Base-by-base conservation (phyloP, 2,113 vertebrate species). In the Brienomyrus longianalis region DNA sequence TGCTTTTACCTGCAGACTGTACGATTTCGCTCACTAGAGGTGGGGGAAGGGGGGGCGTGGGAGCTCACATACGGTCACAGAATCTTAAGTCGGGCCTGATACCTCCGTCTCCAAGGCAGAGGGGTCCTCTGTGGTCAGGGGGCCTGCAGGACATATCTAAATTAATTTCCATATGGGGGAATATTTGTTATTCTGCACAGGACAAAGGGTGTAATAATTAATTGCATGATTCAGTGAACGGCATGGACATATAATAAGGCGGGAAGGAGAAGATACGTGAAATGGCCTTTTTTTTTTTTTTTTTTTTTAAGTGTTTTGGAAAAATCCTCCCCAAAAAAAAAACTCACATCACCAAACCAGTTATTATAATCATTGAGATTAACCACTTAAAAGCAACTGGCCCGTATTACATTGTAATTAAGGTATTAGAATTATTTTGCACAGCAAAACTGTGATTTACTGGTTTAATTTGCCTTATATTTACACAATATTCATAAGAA, bases 131-230 rank as follows among this genome's bases (percentile, higher is more conserved):
- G 50, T 9, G 50, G 52, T 87, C 86, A 56, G 31, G 31, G 6
- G 27, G 50, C 52, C 86, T 56, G 52, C 19, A 51, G 51, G 52
- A 59, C 86, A 56, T 51, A 62, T 59, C 23, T 66, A 39, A 62
- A 88, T 66, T 9, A 45, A 66, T 66, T 31, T 19, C 39, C 13
- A 43, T 43, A 43, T 54, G 7, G 54, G 52, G 9, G 51, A 56
- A 54, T 11, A 59, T n/a, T 47, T 88, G 54, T 43, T 56, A 47
- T 62, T 35, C 54, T 45, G 39, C 21, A 39, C 15, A n/a, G 52
- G 87, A 13, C 52, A 62, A 86, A 86, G 43, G 54, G 39, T n/a
- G 8, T n/a, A n/a, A 62, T 88, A 88, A 88, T 88, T 88, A 66
- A 66, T 21, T 47, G 52, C 11, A 88, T 3, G 54, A 88, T 62